Percentiles rank a stretch among this genome's conserved stretches.
These are phyloP conservation scores for Apodemus agrarius DNA, from an alignment of 2,797 vertebrate genomes.

Conservation along the genomic window DNA sequence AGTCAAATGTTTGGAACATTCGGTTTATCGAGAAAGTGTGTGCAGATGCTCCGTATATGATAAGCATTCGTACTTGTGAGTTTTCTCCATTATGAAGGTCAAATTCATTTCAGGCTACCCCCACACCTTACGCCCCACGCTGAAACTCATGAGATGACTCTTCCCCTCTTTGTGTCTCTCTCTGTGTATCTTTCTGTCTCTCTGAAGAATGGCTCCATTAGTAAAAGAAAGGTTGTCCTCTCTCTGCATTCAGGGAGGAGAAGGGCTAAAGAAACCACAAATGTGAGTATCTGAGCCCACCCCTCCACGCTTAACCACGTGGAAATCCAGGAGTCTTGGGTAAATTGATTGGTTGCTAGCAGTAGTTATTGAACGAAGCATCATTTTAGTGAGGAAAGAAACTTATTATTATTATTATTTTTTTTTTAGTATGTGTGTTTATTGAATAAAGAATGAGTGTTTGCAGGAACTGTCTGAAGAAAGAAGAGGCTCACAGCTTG, in stretches of 20 bases:
- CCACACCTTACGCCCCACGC: background rate
- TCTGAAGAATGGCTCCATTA: background rate
- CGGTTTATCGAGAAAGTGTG: background rate
- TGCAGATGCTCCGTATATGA: background rate
- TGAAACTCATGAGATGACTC: background rate
- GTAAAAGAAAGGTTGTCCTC: background rate
- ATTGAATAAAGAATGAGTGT: slow-evolving; percentile 13
- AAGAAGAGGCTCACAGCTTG: background rate
- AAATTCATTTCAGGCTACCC: background rate
- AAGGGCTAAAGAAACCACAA: background rate
- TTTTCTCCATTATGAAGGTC: background rate
- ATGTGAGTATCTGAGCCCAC: background rate
- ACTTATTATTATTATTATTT: slow-evolving; percentile 42
- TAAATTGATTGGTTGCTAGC: background rate
- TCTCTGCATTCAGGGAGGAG: background rate
- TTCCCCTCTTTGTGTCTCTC: no score
- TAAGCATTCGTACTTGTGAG: background rate
- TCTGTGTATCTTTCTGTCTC: background rate
- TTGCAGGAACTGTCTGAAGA: background rate
- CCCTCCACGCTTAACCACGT: background rate
- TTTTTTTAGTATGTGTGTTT: slow-evolving; percentile 23
- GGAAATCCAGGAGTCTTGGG: background rate
- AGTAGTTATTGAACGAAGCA: background rate
- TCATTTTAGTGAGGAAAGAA: slow-evolving; percentile 67
- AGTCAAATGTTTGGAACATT: background rate